These are phyloP conservation scores for Anolis sagrei DNA, from an alignment of 2,113 vertebrate genomes.

Conservation along the genomic window DNA sequence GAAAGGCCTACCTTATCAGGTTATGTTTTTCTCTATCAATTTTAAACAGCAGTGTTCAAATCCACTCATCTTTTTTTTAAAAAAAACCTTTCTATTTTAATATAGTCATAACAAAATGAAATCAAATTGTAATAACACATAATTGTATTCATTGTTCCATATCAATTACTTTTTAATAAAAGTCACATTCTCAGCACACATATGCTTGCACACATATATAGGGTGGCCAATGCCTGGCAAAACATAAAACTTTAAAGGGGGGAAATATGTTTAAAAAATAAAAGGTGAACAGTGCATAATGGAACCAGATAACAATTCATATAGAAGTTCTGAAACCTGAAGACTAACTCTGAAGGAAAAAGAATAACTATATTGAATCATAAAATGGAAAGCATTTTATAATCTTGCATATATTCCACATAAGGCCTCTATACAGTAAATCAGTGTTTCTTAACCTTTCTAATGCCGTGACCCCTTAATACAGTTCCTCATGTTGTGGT, in stretches of 20 bases:
- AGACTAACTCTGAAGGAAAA: too few species aligned
- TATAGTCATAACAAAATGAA: constrained; percentile 52
- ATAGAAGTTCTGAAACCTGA: rapidly evolving
- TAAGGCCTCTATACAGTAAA: background rate
- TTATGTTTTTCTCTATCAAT: too few species aligned
- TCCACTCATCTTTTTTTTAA: too few species aligned
- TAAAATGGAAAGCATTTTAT: background rate
- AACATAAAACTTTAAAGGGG: background rate
- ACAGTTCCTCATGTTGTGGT: too few species aligned
- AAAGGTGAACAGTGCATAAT: background rate
- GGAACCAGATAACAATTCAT: constrained; percentile 1
- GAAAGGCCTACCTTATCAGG: too few species aligned
- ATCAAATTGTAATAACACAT: constrained; percentile 21
- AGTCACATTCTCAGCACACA: constrained; percentile 16
- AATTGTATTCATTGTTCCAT: constrained; percentile 39
- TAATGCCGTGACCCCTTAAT: too few species aligned
- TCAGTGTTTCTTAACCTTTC: too few species aligned
- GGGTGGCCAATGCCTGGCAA: background rate
- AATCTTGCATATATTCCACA: background rate
- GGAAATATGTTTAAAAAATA: background rate
- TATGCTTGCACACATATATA: constrained; percentile 11
- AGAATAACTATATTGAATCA: background rate
- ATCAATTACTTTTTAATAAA: background rate
- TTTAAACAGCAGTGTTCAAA: too few species aligned
- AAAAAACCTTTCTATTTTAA: background rate